A percentile compares a stretch with the other conserved stretches of the same genome.
Conservation (phyloP, 2,888 invertebrate species). For the Eupithecia pulchellata region DNA sequence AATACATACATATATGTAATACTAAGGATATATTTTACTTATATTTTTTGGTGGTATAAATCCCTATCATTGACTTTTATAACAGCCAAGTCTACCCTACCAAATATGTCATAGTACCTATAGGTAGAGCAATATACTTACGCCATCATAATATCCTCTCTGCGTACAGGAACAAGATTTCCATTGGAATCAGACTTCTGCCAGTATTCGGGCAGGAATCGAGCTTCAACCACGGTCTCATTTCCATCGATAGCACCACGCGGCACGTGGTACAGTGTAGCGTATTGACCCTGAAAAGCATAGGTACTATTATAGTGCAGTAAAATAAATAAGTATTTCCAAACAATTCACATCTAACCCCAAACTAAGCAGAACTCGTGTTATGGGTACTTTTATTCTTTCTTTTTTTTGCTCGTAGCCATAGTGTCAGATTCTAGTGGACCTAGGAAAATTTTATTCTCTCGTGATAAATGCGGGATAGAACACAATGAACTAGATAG, state of each 20-base stretch:
- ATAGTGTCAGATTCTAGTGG: neutral
- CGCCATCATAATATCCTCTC: constrained; percentile 98
- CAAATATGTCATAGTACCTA: neutral
- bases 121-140: constrained; percentile 51
- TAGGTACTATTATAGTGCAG: neutral
- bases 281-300: constrained; percentile 70
- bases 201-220: constrained; percentile 91
- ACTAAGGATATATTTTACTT: no score
- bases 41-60: no score
- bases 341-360: neutral
- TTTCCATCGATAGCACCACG: constrained; percentile 49
- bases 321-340: neutral
- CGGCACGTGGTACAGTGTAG: constrained; percentile 64
- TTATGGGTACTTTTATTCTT: neutral
- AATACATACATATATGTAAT: no score
- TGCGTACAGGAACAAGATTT: constrained; percentile 85
- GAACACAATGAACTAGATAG: no score
- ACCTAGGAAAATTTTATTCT: neutral
- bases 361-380: neutral
- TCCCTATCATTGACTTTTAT: no score
- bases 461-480: neutral
- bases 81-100: neutral
- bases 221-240: constrained; percentile 60
- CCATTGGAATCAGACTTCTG: constrained; percentile 83
- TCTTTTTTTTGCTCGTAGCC: neutral